Base-by-base conservation (phyloP, 1,140 invertebrate genomes). In the Drosophila sp. region DNA sequence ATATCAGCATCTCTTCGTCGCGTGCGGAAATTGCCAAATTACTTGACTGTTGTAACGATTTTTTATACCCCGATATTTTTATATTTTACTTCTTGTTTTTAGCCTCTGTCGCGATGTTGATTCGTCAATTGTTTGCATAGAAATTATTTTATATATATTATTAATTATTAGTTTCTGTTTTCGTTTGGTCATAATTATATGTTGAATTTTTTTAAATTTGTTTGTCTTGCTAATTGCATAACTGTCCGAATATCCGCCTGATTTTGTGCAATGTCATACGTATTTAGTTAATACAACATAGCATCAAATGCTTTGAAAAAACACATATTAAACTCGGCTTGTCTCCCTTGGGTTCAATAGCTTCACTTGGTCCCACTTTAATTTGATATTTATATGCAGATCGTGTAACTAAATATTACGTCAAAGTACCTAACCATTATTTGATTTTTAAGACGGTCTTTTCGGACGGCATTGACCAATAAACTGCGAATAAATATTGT, bases 1-100 rank as follows among this genome's bases (percentile, higher is more conserved):
- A 69, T 69, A 61, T 54, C 54, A 67, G 32, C 70, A 67, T 67
- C 63, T 45, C 32, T 34, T 13, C 13, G 67, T 82, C 70, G 82
- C 78, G 71, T 89, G 82, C 78, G 76, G 79, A 87, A 86, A 78
- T 76, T 43, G 66, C 75, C 50, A 64, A 82, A 76, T 78, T 62
- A 69, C 38, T 45, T 43, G 72, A 50, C 45, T 77, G 46, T 73
- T 70, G 75, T 41, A 70, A 75, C 48, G 14, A 50, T 38, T 50
- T 72, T 76, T 66, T 76, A 63, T 46, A 36, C 57, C 57, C 50
- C 18, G 41, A 2, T 46, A 34, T 48, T 27, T 48, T 2, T 27
- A 7, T 14, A 2, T 32, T 50, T 50, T 14, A 50, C 46, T 16
- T 50, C 18, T 45, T 45, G 18, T 14, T 48, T 54, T 7, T 45